Base-by-base conservation (phyloP, 2,113 vertebrate species). In the Saccopteryx leptura region DNA sequence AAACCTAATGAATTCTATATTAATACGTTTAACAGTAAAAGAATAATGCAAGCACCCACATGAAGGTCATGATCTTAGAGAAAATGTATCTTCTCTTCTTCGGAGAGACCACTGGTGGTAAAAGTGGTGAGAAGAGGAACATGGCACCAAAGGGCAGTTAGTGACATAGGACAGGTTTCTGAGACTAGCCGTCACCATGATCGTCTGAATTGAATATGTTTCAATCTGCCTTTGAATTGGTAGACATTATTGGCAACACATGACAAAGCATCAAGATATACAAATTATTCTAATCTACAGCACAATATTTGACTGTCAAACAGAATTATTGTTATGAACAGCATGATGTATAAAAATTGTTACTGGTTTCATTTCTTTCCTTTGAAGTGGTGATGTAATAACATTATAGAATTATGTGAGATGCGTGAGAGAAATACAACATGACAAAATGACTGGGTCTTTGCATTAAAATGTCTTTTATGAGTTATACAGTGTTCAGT, bases 311-410 rank as follows among this genome's bases (percentile, higher is more conserved):
- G 75, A 84, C 90, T 96, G 48, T 86, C 93, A 52, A 96, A 94
- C 95, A 97, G 72, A 90, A 96, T 96, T 97, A 89, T 58, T 95
- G 39, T 97, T 92, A 97, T 12, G 46, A 39, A 39, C 18, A 56
- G 13, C 31, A 90, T 94, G 78, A 97, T 97, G 96, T 90, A 95
- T 85, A 96, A 90, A 90, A 71, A 97, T 88, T 96, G 61, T 84
- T 90, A 28, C 90, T 72, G 69, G 19, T 96, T 96, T 75, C 84
- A 96, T 96, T 97, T 87, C 63, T 56, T 97, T 97, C 85, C 58
- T 91, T 80, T 88, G 74, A 87, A 87, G 48, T 18, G 48, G 23
- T 94, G 84, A 84, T 95, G 26, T 96, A 94, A 95, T 91, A 91
- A 85, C 85, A 74, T 58, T 83, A 89, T 80, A 90, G 24, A 46